Evolutionary conservation across 1,140 invertebrate species (phyloP), one percentile per base, ranked within the genome.

Genomic region (Eurosta solidaginis): DNA sequence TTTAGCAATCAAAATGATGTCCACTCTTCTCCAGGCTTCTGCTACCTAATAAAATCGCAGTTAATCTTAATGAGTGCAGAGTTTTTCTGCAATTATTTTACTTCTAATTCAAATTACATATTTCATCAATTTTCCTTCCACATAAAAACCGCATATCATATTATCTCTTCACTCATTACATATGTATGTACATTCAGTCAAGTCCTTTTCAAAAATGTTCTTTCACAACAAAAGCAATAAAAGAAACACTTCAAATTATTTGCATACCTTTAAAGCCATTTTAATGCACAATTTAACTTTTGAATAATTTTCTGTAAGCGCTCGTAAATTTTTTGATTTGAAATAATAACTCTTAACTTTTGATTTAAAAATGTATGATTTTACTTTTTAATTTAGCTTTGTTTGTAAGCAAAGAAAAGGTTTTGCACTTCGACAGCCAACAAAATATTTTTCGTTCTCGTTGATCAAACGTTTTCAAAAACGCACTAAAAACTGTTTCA

Each of bases 251-350:
- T 68, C 33, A 27, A 22, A 6, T 2, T 10, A 52, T 6, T 78
- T 83, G 83, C 84, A 81, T 83, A 85, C 84, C 84, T 85, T 85
- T 77, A 85, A 85, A 81, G 84, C 84, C 84, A 85, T 85, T 82
- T 82, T 76, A 54, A 17, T 47, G 14, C 45, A 47, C 45, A 47
- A 47, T 4, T 47, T 47, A 12, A 47, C 45, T 47, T n/a, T n/a
- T 47, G 7, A 47, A 47, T n/a, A 17, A 47, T n/a, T 47, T 44
- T 47, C n/a, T 27, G 36, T n/a, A 76, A 17, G 33, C 25, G 0
- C 20, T 80, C 77, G 25, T 63, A 77, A 80, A 47, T 22, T n/a
- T 47, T 47, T 47, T 2, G 45, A 17, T 47, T 17, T 14, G 17
- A 33, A 59, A 29, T 14, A 29, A 29, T 36, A 25, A 33, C 54